Evolutionary conservation across 2,113 vertebrate genomes (phyloP).

Genomic region (Ginglymostoma cirratum): DNA sequence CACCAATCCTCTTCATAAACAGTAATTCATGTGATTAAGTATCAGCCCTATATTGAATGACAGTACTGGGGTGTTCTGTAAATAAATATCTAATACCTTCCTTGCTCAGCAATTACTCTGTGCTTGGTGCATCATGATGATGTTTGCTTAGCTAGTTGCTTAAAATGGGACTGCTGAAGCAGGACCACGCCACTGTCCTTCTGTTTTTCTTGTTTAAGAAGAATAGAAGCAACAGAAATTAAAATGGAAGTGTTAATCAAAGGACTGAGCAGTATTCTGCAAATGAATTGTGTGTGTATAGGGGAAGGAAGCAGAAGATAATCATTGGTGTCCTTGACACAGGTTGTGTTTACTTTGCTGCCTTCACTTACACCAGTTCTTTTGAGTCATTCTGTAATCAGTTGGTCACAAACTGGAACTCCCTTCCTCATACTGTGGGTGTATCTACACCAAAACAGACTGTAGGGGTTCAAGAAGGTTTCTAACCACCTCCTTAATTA

Average conservation of each 20-base stretch:
- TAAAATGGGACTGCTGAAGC: neutral
- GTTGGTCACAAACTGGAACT: neutral
- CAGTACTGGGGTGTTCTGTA: neutral
- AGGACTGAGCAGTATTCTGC: neutral
- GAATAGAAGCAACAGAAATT: neutral
- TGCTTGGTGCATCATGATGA: neutral
- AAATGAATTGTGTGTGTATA: no score
- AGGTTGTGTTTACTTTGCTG: conserved; percentile 14
- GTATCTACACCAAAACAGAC: neutral
- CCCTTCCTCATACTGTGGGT: neutral
- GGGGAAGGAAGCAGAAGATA: neutral
- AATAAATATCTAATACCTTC: neutral
- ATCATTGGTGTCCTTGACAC: neutral
- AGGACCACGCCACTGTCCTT: neutral
- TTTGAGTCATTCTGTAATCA: neutral
- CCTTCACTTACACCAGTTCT: neutral
- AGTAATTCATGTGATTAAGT: neutral
- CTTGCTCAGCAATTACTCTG: neutral
- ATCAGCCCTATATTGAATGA: neutral
- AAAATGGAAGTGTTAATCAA: neutral
- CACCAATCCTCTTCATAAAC: neutral
- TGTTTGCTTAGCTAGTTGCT: neutral
- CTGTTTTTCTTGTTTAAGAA: neutral
- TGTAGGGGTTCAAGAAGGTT: neutral
- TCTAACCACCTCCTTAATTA: neutral